phyloP scores from a whole-genome alignment of 2,888 invertebrate species.

The Eugnorisma glareosa region DNA sequence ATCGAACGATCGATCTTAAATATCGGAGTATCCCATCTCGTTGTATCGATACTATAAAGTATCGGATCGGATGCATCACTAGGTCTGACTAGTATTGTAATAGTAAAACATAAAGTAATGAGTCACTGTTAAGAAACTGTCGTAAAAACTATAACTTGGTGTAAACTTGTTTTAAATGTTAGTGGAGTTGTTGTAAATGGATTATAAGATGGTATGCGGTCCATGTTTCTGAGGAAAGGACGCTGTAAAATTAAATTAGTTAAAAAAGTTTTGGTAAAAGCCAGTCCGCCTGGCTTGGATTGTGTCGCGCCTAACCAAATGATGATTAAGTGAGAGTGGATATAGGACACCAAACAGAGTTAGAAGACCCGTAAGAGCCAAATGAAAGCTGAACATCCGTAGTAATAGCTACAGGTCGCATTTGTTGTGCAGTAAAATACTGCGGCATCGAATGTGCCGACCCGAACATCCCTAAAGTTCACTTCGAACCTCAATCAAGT shows the following conservation, averaged over 20 bases:
- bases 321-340: background rate
- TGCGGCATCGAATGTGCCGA: too few species aligned
- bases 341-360: background rate
- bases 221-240: background rate
- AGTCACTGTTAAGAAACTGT: conserved; percentile 21
- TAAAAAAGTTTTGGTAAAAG: background rate
- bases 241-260: background rate
- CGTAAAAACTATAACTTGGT: conserved; percentile 40
- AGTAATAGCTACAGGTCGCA: too few species aligned
- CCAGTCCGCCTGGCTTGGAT: background rate
- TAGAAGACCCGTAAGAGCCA: background rate
- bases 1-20: background rate
- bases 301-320: background rate
- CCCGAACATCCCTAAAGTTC: too few species aligned
- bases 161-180: conserved; percentile 51
- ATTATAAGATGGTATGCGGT: conserved; percentile 14
- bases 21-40: background rate
- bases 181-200: conserved; percentile 8
- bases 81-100: conserved; percentile 17
- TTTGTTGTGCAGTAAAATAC: too few species aligned
- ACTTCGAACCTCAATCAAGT: too few species aligned
- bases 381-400: background rate
- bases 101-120: conserved; percentile 42
- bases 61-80: background rate
- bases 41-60: background rate